Percentiles rank a stretch among this genome's conserved stretches.
Conservation (phyloP, 64 coral and sea anemone species). For the Acropora tenuis region DNA sequence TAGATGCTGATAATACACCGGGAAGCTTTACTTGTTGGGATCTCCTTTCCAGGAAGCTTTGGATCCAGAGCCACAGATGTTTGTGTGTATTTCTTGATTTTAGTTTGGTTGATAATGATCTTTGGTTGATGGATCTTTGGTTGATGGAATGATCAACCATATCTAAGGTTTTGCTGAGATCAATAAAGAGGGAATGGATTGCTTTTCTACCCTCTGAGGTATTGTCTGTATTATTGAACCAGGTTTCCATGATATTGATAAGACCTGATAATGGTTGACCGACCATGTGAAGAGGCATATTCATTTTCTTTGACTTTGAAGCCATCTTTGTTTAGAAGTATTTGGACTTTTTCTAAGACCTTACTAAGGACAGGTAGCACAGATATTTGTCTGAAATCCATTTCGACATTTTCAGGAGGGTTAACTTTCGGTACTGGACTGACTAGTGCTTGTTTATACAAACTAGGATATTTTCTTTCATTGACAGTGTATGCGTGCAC, state of each 20-base stretch:
- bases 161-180: no score
- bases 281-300: background rate
- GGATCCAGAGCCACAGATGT: no score
- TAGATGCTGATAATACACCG: no score
- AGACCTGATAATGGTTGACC: background rate
- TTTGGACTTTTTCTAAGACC: background rate
- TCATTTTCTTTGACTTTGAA: background rate
- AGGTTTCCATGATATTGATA: background rate
- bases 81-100: no score
- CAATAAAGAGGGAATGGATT: no score
- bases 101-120: no score
- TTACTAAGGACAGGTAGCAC: background rate
- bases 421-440: conserved; percentile 14
- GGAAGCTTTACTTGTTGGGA: no score
- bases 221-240: background rate
- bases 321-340: background rate
- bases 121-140: no score
- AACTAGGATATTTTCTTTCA: conserved; percentile 28
- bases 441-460: conserved; percentile 45
- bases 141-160: no score
- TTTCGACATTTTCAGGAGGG: conserved; percentile 3
- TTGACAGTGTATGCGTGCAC: conserved; percentile 8
- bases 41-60: no score
- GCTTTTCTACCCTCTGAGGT: background rate
- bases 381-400: background rate